phyloP scores from a whole-genome alignment of 1,140 invertebrate genomes.

The Drosophila teissieri region DNA sequence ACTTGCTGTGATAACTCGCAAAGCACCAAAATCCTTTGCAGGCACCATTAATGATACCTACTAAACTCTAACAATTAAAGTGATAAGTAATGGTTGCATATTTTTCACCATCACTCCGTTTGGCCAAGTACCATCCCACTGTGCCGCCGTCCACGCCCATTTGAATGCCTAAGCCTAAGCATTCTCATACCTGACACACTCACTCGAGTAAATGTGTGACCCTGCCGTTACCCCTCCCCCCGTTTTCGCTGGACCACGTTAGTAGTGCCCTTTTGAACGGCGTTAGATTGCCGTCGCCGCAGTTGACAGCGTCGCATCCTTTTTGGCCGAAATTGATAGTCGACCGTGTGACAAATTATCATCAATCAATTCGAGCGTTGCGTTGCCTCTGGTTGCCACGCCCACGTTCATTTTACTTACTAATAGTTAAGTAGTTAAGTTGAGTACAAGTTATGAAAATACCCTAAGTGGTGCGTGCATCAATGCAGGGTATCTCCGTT shows the following conservation, averaged over 20 bases:
- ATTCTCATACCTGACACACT: slow-evolving; percentile 29
- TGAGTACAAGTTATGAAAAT: neutral
- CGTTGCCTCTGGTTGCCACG: slow-evolving; percentile 32
- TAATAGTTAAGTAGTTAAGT: neutral
- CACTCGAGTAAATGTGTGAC: slow-evolving; percentile 15
- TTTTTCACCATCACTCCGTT: neutral
- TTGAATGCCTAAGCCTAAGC: slow-evolving; percentile 4
- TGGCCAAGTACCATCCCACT: slow-evolving; percentile 15
- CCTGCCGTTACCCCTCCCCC: slow-evolving; percentile 23
- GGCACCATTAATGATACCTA: too few species aligned
- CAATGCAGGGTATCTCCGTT: neutral
- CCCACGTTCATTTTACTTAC: neutral
- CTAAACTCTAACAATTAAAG: too few species aligned
- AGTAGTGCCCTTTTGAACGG: slow-evolving; percentile 40
- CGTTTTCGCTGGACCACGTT: slow-evolving; percentile 14
- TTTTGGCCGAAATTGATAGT: slow-evolving; percentile 66
- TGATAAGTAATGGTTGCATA: neutral
- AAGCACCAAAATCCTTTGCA: too few species aligned
- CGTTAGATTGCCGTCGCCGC: slow-evolving; percentile 50
- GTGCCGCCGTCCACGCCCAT: slow-evolving; percentile 1
- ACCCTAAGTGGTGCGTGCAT: too few species aligned
- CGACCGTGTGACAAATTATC: slow-evolving; percentile 75
- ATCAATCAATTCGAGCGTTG: slow-evolving; percentile 67
- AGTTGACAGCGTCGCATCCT: slow-evolving; percentile 55
- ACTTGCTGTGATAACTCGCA: too few species aligned